Evolutionary conservation across 2,888 invertebrate genomes (phyloP).

Genomic region (Luperina testacea): DNA sequence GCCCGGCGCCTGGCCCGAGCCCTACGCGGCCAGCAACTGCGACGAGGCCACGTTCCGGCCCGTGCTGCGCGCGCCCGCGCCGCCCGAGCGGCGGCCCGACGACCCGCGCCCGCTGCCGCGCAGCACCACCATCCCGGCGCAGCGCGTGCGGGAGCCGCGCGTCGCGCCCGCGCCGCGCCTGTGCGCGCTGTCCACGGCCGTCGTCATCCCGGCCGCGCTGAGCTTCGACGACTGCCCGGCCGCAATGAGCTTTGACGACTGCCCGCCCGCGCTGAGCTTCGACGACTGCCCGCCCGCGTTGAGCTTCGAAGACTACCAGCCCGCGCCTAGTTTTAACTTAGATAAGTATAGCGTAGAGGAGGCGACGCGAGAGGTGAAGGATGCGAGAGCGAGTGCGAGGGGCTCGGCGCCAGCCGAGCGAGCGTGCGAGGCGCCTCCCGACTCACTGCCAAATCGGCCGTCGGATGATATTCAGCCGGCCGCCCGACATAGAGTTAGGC

Average conservation of each 20-base stretch:
- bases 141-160: constrained; percentile 67
- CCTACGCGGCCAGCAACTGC: constrained; percentile 87
- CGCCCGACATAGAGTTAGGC: constrained; percentile 79
- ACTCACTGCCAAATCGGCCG: constrained; percentile 81
- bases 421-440: constrained; percentile 67
- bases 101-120: constrained; percentile 78
- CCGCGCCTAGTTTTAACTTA: constrained; percentile 62
- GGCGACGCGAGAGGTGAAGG: constrained; percentile 67
- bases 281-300: constrained; percentile 1
- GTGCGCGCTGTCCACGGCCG: constrained; percentile 34
- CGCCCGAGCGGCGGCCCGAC: constrained; percentile 74
- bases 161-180: constrained; percentile 72
- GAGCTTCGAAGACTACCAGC: neutral
- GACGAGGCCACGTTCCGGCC: constrained; percentile 93
- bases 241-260: constrained; percentile 39
- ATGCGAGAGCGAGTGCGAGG: constrained; percentile 67
- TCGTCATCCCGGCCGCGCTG: constrained; percentile 51
- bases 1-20: constrained; percentile 84
- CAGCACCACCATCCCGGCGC: constrained; percentile 84
- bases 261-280: constrained; percentile 45
- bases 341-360: constrained; percentile 65
- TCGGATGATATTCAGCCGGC: constrained; percentile 82
- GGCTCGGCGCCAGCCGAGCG: constrained; percentile 68
- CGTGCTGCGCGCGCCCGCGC: constrained; percentile 89
- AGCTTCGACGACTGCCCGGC: constrained; percentile 23